Percentiles rank a stretch among this genome's conserved stretches.
Evolutionary conservation across 2,797 vertebrate genomes (phyloP).

Genomic region (Neostethus bicornis): DNA sequence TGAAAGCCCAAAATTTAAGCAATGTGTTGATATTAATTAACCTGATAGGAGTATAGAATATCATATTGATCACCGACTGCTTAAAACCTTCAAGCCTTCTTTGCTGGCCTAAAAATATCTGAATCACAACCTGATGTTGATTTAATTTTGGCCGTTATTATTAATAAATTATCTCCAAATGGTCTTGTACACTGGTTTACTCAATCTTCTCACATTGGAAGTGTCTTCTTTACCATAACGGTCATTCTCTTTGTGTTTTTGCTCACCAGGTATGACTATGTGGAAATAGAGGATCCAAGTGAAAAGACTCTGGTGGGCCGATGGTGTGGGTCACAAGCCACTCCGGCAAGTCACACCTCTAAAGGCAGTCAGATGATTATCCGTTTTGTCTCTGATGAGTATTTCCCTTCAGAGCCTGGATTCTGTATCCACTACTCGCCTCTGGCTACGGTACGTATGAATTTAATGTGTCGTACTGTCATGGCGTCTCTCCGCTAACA

Average conservation of each 20-base stretch:
- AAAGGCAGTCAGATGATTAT: slow-evolving; percentile 93
- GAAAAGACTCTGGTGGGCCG: slow-evolving; percentile 89
- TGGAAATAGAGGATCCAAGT: slow-evolving; percentile 92
- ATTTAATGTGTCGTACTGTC: neutral
- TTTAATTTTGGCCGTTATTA: too few relatives aligned
- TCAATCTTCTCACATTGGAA: neutral
- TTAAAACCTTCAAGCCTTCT: too few relatives aligned
- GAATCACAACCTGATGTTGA: too few relatives aligned
- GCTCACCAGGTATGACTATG: slow-evolving; percentile 91
- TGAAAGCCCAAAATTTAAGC: too few relatives aligned
- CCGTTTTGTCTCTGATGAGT: slow-evolving; percentile 95
- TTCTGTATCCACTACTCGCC: slow-evolving; percentile 94
- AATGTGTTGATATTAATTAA: too few relatives aligned
- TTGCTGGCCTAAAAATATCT: too few relatives aligned
- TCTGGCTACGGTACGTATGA: slow-evolving; percentile 83
- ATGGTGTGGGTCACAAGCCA: slow-evolving; percentile 91
- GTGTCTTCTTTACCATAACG: neutral
- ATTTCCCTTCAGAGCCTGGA: slow-evolving; percentile 94
- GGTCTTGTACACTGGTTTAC: slow-evolving; percentile 1
- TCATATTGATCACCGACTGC: too few relatives aligned
- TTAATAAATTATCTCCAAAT: too few relatives aligned
- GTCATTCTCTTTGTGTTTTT: slow-evolving; percentile 10
- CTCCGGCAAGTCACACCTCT: slow-evolving; percentile 84
- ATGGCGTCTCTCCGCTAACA: slow-evolving; percentile 4
- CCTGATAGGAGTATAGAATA: too few relatives aligned